Evolutionary conservation across 2,797 vertebrate genomes (phyloP), one percentile per base, ranked within the genome.

Genomic region (Sitta carolinensis): DNA sequence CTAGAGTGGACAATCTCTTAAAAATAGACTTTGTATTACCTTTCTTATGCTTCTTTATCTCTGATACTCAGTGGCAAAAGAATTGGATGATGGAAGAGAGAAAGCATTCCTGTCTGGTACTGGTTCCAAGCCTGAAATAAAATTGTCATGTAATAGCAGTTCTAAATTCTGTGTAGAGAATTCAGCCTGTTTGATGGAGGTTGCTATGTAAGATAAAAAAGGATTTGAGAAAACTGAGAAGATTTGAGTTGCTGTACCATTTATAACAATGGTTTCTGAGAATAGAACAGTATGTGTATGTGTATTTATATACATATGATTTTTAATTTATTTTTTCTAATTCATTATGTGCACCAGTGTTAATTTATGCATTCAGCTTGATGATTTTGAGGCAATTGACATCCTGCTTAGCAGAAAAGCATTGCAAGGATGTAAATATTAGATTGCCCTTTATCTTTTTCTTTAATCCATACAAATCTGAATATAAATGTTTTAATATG

Each of bases 91-190:
- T 90, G 72, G 70, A 90, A 75, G 36, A 66, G 54, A 88, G 50
- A 75, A 88, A 16, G 38, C 26, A 87, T 87, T 90, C 14, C 45
- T 91, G 19, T 77, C 76, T 94, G 79, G 38, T 77, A 80, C 27
- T 62, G 40, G 40, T 91, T 95, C 54, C 84, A 91, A 82, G 38
- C 47, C 15, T 87, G 95, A 93, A 92, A 89, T 69, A 92, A 91
- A 91, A 85, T 70, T 75, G 45, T 84, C 45, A 30, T 8, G 4
- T 87, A 84, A 89, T 58, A 69, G 58, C 55, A 87, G 45, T 45
- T 90, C 43, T 83, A 66, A 88, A 54, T 94, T 81, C 70, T 82
- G 6, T 86, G 22, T 19, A 27, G 51, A 70, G 20, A 43, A 25
- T 89, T 85, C 54, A 84, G 40, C 34, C 26, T 82, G 32, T 64